phyloP scores from a whole-genome alignment of 2,113 vertebrate genomes.

The Copsychus sechellarum region DNA sequence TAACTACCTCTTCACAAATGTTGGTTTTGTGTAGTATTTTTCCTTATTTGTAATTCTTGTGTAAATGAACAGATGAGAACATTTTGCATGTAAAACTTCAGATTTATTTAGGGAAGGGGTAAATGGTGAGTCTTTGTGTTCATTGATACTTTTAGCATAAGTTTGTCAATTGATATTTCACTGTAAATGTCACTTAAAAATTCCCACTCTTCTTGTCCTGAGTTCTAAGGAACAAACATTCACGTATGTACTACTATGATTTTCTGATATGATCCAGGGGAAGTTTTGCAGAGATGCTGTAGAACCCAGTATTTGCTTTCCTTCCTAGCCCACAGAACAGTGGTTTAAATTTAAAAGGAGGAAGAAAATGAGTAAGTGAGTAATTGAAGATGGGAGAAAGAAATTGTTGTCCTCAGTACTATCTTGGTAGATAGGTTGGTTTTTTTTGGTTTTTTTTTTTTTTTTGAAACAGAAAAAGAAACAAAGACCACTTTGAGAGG shows the following conservation, averaged over 20 bases:
- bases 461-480: not conserved
- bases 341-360: not conserved
- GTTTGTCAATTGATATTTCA: not conserved
- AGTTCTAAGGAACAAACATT: not conserved
- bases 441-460: no score
- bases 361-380: not conserved
- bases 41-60: not conserved
- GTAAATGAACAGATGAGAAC: conserved; percentile 12
- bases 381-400: not conserved
- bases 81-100: not conserved
- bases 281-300: not conserved
- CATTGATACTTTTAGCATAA: not conserved
- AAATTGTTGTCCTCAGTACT: not conserved
- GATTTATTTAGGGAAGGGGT: not conserved
- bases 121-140: not conserved
- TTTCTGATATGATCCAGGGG: not conserved
- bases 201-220: not conserved
- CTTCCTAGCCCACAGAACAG: not conserved
- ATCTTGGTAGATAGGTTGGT: not conserved
- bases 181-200: not conserved
- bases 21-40: not conserved
- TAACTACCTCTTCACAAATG: not conserved
- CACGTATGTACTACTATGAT: not conserved
- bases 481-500: not conserved
- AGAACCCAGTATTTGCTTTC: not conserved